Evolutionary conservation across 2,888 invertebrate genomes (phyloP).

Genomic region (Orthonevra nobilis): DNA sequence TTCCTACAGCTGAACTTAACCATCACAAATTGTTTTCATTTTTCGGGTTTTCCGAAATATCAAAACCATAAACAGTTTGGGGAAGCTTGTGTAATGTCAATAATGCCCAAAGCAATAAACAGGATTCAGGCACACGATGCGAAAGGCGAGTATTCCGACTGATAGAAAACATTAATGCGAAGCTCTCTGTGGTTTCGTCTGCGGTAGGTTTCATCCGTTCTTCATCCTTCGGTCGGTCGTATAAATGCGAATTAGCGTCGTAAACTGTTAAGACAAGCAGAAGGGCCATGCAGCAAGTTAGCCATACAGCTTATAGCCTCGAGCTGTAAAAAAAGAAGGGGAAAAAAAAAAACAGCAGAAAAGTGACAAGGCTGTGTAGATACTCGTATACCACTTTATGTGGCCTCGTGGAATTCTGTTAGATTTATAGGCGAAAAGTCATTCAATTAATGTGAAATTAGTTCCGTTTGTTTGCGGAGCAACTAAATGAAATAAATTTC

Average conservation of each 20-base stretch:
- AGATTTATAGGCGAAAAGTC: conserved; percentile 56
- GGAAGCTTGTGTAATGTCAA: conserved; percentile 31
- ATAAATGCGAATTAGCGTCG: conserved; percentile 22
- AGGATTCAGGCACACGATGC: not conserved
- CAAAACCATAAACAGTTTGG: conserved; percentile 30
- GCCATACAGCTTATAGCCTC: conserved; percentile 3
- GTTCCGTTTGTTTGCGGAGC: conserved; percentile 35
- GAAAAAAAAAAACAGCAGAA: too few relatives aligned
- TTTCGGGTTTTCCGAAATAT: not conserved
- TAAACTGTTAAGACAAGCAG: conserved; percentile 13
- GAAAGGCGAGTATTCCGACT: not conserved
- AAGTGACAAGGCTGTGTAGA: conserved; percentile 18
- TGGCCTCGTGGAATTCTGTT: conserved; percentile 16
- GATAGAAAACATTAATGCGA: conserved; percentile 1
- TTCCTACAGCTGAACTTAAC: not conserved
- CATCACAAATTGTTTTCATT: not conserved
- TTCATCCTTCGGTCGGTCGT: conserved; percentile 7
- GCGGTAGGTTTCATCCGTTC: conserved; percentile 17
- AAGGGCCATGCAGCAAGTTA: not conserved
- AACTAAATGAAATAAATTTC: conserved; percentile 37
- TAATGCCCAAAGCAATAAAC: conserved; percentile 19
- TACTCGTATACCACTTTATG: not conserved
- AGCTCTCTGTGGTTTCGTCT: conserved; percentile 8
- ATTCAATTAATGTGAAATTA: conserved; percentile 50
- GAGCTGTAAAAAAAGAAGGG: conserved; percentile 21